Evolutionary conservation across 1,140 invertebrate genomes (phyloP).

Genomic region (Dysdera silvatica): DNA sequence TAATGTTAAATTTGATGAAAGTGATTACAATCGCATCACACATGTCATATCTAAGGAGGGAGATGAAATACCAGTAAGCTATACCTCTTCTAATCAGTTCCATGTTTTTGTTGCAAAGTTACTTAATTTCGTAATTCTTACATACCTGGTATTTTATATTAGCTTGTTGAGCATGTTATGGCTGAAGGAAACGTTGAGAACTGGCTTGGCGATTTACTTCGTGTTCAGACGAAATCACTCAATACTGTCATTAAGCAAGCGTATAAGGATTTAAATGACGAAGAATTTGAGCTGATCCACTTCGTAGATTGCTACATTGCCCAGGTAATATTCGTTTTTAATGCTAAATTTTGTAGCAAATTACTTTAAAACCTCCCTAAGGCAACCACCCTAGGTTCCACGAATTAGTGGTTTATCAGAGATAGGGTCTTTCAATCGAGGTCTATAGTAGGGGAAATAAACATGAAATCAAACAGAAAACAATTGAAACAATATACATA

Average conservation of each 20-base stretch:
- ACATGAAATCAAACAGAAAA: too few species aligned
- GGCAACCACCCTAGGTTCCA: too few species aligned
- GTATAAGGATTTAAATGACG: slow-evolving; percentile 72
- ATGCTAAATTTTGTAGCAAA: too few species aligned
- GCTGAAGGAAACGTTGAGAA: slow-evolving; percentile 93
- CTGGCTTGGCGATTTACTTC: slow-evolving; percentile 82
- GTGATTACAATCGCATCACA: slow-evolving; percentile 91
- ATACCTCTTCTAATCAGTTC: not conserved
- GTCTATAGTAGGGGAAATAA: too few species aligned
- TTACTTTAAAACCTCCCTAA: too few species aligned
- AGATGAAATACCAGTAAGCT: slow-evolving; percentile 59
- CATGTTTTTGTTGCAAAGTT: not conserved
- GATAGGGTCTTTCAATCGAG: not conserved
- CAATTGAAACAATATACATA: too few species aligned
- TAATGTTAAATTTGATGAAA: slow-evolving; percentile 87
- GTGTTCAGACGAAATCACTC: slow-evolving; percentile 78
- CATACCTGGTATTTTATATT: slow-evolving; percentile 30
- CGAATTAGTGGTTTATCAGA: not conserved
- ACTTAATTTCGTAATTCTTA: not conserved
- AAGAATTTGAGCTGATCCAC: slow-evolving; percentile 72
- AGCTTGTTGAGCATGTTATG: slow-evolving; percentile 78
- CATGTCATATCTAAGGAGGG: slow-evolving; percentile 87
- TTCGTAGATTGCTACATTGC: slow-evolving; percentile 90
- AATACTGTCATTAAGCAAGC: slow-evolving; percentile 85
- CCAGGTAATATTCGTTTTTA: slow-evolving; percentile 54